Conservation (phyloP, 2,113 vertebrate species). For the Dromiciops gliroides region DNA sequence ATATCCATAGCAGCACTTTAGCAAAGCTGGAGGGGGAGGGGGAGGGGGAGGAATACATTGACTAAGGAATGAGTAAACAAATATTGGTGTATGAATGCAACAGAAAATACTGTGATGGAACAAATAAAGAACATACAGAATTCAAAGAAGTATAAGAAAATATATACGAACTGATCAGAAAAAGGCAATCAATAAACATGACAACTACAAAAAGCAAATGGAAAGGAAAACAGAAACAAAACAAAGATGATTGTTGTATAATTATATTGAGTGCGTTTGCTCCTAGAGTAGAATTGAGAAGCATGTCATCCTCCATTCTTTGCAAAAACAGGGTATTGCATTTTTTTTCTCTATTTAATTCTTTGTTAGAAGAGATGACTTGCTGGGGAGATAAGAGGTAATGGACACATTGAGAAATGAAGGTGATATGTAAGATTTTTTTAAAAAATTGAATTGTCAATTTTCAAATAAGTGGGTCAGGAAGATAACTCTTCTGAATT, state of each 20-base stretch:
- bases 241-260: background rate
- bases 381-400: background rate
- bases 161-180: background rate
- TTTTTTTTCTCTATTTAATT: background rate
- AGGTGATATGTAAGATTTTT: background rate
- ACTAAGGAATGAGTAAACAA: background rate
- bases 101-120: background rate
- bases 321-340: too few relatives aligned
- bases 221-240: background rate
- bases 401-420: background rate
- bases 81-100: background rate
- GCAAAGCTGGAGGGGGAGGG: background rate
- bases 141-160: too few relatives aligned
- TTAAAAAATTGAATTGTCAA: background rate
- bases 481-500: background rate
- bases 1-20: background rate
- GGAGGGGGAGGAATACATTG: background rate
- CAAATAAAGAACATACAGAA: background rate
- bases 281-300: background rate
- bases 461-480: background rate
- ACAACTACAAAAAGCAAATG: background rate
- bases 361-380: background rate
- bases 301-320: background rate
- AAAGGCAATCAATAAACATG: background rate
- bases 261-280: background rate